These are phyloP conservation scores for Pterobdella sp. DNA, from an alignment of 2,888 invertebrate species.

Conservation along the genomic window DNA sequence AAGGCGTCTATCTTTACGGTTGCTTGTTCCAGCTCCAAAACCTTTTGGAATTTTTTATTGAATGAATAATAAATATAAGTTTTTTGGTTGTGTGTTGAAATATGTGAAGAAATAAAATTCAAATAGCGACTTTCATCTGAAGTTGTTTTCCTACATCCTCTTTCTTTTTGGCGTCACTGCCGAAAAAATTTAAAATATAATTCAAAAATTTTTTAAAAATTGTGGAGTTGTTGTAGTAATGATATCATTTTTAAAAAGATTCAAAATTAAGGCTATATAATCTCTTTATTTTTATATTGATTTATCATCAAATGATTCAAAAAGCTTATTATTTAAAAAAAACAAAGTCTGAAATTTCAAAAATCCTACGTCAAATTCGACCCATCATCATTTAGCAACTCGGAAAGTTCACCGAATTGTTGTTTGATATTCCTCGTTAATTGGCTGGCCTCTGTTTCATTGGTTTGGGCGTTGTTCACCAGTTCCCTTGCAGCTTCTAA, in stretches of 20 bases:
- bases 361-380: background rate
- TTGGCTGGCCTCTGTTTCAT: constrained; percentile 27
- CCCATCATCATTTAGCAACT: constrained; percentile 26
- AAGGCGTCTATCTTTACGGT: background rate
- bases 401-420: constrained; percentile 24
- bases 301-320: no score
- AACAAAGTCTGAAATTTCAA: background rate
- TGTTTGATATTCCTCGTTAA: constrained; percentile 28
- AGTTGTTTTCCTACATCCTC: constrained; percentile 21
- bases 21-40: constrained; percentile 22
- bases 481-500: constrained; percentile 11
- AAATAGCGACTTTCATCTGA: constrained; percentile 21
- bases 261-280: no score
- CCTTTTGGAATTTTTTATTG: no score
- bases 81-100: no score
- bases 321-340: no score
- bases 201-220: background rate
- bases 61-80: no score
- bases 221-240: background rate
- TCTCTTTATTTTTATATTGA: no score
- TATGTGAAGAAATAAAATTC: background rate
- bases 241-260: no score
- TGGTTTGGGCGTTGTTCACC: constrained; percentile 28
- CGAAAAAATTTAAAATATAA: background rate
- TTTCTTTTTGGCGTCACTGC: constrained; percentile 19